Evolutionary conservation across 2,888 invertebrate species (phyloP).

Genomic region (Crocallis elinguaria): DNA sequence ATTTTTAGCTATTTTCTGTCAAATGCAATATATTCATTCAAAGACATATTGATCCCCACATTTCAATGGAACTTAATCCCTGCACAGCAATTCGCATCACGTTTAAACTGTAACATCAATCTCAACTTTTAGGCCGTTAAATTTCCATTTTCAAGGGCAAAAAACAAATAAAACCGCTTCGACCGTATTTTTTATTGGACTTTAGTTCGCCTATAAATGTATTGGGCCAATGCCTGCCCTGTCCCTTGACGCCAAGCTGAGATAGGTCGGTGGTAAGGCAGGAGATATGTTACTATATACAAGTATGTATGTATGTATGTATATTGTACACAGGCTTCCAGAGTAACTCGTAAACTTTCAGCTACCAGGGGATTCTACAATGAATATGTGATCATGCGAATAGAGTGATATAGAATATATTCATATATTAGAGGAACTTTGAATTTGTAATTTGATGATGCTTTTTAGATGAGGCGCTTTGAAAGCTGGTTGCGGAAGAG

Average conservation of each 20-base stretch:
- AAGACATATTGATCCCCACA: neutral
- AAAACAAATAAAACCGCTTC: constrained; percentile 36
- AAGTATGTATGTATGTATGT: neutral
- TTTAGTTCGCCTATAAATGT: constrained; percentile 19
- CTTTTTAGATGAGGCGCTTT: neutral
- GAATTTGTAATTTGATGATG: constrained; percentile 11
- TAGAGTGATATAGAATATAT: neutral
- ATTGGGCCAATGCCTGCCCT: constrained; percentile 12
- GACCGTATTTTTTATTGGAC: constrained; percentile 29
- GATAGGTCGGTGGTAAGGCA: constrained; percentile 15
- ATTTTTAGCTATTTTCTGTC: too few species aligned
- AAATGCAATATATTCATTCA: neutral
- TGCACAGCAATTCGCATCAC: constrained; percentile 12
- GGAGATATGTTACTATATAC: neutral
- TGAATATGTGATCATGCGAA: constrained; percentile 7
- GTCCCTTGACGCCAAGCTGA: constrained; percentile 30
- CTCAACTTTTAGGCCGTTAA: constrained; percentile 21
- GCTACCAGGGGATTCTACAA: neutral
- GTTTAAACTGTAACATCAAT: constrained; percentile 12
- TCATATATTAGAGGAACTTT: neutral
- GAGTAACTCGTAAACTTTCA: neutral
- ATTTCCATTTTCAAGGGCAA: constrained; percentile 30
- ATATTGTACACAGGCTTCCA: neutral
- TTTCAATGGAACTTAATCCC: constrained; percentile 6
- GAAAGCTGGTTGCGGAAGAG: neutral